A percentile compares a stretch with the other conserved stretches of the same genome.
phyloP scores from a whole-genome alignment of 2,888 invertebrate species.

The Pachymerium ferrugineum region DNA sequence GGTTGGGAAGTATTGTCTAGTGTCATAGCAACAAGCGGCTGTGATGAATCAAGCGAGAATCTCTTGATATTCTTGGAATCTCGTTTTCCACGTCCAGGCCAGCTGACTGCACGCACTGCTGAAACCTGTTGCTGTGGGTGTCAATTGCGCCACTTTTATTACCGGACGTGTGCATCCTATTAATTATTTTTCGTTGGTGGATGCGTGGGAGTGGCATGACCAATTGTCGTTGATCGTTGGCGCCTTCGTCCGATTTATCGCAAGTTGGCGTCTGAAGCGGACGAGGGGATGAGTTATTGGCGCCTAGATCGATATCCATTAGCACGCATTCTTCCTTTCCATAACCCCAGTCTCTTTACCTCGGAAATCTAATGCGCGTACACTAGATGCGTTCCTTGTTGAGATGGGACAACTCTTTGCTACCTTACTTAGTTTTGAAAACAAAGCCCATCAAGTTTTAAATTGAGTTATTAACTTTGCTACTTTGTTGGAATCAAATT shows the following conservation, averaged over 20 bases:
- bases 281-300: conserved; percentile 24
- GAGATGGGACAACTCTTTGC: not conserved
- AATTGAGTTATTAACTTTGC: too few species aligned
- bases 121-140: not conserved
- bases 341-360: too few species aligned
- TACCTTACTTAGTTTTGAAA: not conserved
- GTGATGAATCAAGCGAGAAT: not conserved
- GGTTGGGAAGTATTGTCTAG: not conserved
- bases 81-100: not conserved
- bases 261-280: not conserved
- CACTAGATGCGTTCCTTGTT: not conserved
- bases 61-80: not conserved
- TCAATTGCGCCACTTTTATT: not conserved
- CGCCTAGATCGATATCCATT: conserved; percentile 8
- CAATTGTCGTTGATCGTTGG: not conserved
- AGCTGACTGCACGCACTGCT: not conserved
- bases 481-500: too few species aligned
- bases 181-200: not conserved
- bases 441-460: too few species aligned
- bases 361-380: not conserved
- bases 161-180: not conserved
- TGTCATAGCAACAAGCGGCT: not conserved
- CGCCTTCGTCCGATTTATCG: not conserved
- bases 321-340: not conserved
- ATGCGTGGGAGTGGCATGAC: not conserved